These are phyloP conservation scores for Pristionchus mayeri DNA, from an alignment of 2,888 invertebrate species.

Conservation along the genomic window DNA sequence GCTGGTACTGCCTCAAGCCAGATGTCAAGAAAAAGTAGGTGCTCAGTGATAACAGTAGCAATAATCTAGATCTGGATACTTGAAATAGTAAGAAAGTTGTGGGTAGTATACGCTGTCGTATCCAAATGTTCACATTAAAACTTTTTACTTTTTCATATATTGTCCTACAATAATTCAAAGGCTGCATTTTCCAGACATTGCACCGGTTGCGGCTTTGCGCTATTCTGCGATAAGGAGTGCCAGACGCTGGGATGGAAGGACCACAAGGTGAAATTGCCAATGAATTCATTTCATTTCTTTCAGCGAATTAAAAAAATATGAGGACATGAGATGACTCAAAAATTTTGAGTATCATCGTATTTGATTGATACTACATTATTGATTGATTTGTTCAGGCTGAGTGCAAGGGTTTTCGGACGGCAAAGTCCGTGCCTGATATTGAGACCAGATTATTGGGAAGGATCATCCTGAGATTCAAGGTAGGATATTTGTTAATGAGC, in stretches of 20 bases:
- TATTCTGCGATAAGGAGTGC: constrained; percentile 72
- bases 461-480: constrained; percentile 71
- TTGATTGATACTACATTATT: too few species aligned
- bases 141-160: background rate
- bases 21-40: constrained; percentile 48
- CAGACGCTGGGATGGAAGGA: constrained; percentile 71
- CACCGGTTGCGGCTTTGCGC: constrained; percentile 66
- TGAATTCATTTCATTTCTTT: too few species aligned
- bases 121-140: background rate
- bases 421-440: constrained; percentile 62
- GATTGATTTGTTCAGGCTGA: constrained; percentile 61
- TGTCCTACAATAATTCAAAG: too few species aligned
- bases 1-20: constrained; percentile 74
- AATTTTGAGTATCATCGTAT: too few species aligned
- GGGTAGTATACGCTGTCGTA: background rate
- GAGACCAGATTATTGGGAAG: constrained; percentile 74
- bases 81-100: too few species aligned
- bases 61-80: too few species aligned
- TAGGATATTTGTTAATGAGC: constrained; percentile 31
- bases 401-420: constrained; percentile 67
- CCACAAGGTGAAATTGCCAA: constrained; percentile 61
- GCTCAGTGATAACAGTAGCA: background rate
- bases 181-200: constrained; percentile 64
- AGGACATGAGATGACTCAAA: too few species aligned
- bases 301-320: background rate